Percentiles rank a stretch among this genome's conserved stretches.
phyloP scores from a whole-genome alignment of 2,113 vertebrate species.

The Lophochroa leadbeateri region DNA sequence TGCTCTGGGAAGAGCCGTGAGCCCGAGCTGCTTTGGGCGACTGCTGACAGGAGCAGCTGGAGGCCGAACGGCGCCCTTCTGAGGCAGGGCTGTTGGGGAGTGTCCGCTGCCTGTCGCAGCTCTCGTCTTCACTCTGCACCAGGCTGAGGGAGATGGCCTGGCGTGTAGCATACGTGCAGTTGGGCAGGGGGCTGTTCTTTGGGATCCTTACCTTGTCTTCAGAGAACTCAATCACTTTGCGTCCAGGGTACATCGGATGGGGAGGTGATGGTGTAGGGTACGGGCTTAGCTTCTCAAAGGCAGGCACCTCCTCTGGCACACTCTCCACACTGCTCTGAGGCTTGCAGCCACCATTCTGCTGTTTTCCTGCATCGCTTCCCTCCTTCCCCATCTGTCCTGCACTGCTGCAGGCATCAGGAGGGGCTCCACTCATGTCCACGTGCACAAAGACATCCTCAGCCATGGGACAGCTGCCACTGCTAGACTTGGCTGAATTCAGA shows the following conservation, averaged over 20 bases:
- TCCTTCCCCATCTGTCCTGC: conserved; percentile 34
- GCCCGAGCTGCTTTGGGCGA: conserved; percentile 71
- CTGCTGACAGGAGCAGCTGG: conserved; percentile 75
- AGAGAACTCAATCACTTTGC: conserved; percentile 96
- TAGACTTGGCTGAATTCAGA: conserved; percentile 93
- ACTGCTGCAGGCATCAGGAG: conserved; percentile 33
- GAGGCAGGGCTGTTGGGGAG: conserved; percentile 83
- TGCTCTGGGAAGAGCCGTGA: conserved; percentile 81
- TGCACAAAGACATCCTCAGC: conserved; percentile 97
- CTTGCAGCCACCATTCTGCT: conserved; percentile 84
- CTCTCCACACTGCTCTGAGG: conserved; percentile 77
- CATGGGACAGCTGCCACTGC: conserved; percentile 82
- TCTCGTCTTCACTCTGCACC: conserved; percentile 83
- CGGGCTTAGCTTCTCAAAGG: conserved; percentile 91
- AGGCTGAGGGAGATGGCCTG: conserved; percentile 97
- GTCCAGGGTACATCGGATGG: conserved; percentile 87
- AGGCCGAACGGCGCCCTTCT: conserved; percentile 62
- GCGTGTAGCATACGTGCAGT: conserved; percentile 94
- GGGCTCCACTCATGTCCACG: conserved; percentile 90
- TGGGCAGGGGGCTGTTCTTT: conserved; percentile 94
- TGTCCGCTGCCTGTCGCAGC: conserved; percentile 64
- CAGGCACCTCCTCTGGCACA: conserved; percentile 72
- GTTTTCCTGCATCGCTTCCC: not conserved
- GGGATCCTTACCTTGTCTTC: conserved; percentile 96
- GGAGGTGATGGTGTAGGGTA: conserved; percentile 88